phyloP scores from a whole-genome alignment of 2,888 invertebrate species.

The Thera obeliscata region DNA sequence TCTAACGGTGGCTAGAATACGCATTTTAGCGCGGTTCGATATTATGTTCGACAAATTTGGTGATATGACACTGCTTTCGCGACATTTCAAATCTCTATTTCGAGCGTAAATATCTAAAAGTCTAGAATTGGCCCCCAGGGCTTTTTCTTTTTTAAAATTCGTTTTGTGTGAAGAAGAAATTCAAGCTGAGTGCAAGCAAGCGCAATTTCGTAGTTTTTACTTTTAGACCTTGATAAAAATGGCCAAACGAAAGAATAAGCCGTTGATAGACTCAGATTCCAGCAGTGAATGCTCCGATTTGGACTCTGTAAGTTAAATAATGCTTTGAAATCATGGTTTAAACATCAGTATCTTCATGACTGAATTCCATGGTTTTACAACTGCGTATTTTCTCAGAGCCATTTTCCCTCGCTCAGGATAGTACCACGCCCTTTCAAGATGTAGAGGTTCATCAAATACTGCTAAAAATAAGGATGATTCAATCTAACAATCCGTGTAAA shows the following conservation, averaged over 20 bases:
- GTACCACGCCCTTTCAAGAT: constrained; percentile 18
- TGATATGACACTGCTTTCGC: too few relatives aligned
- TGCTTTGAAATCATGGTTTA: constrained; percentile 53
- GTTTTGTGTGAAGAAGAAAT: constrained; percentile 23
- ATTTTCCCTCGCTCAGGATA: constrained; percentile 57
- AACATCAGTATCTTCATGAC: constrained; percentile 56
- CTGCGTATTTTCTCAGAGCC: constrained; percentile 74
- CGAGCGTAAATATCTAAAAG: too few relatives aligned
- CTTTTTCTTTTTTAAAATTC: background rate
- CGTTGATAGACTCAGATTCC: constrained; percentile 92
- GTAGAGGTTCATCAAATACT: background rate
- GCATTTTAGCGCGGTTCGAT: too few relatives aligned
- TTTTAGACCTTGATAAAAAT: constrained; percentile 72
- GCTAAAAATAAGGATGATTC: background rate
- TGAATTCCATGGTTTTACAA: constrained; percentile 70
- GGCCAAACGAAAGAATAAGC: constrained; percentile 94
- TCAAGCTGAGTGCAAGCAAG: constrained; percentile 49
- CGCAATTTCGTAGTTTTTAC: constrained; percentile 52
- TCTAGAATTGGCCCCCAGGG: too few relatives aligned
- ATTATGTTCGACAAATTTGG: too few relatives aligned
- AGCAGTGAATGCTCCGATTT: constrained; percentile 93
- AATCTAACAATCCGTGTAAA: constrained; percentile 22
- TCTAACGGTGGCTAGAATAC: too few relatives aligned
- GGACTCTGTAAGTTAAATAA: constrained; percentile 89
- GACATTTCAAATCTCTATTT: too few relatives aligned